Base-by-base conservation (phyloP, 2,888 invertebrate species). In the Ochropacha duplaris region DNA sequence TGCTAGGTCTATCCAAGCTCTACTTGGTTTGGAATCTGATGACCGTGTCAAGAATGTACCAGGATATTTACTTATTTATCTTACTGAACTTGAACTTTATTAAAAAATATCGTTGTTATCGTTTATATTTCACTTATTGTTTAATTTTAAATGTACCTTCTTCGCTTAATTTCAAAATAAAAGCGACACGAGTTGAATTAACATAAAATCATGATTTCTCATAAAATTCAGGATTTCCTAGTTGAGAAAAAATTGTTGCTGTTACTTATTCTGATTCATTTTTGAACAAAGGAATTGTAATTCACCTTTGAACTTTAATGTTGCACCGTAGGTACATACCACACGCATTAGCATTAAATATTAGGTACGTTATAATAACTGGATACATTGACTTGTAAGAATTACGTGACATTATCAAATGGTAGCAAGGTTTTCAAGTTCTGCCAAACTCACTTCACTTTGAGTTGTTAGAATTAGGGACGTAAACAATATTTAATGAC, bases 401-500 rank as follows among this genome's bases (percentile, higher is more conserved):
- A 51, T 39, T 24, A 52, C 28, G 28, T 28, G 28, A 52, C 50
- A 51, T 56, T 24, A 36, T 39, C 19, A 26, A 56, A 52, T 51
- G 50, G 44, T 16, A 34, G 39, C 54, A 60, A 56, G 58, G 60
- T 57, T 57, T 60, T 60, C 58, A 28, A 56, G 56, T 64, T 60
- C 57, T 56, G 67, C 63, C 57, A 60, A 49, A 60, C 50, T 57
- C 31, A 58, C 16, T 44, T n/a, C 16, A 44, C 44, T 19, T 28
- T 9, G 16, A 44, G 44, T 19, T 44, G 60, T 57, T 62, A 61
- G 59, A 66, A 66, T 61, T 67, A 24, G 24, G 56, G 22, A 54
- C 49, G 56, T 57, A 59, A 54, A 34, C 36, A 57, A 52, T 16
- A 55, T 55, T 54, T n/a, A n/a, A n/a, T n/a, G n/a, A n/a, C n/a